Evolutionary conservation across 2,888 invertebrate species (phyloP), one percentile per base, ranked within the genome.

Genomic region (Zonitis immaculata): DNA sequence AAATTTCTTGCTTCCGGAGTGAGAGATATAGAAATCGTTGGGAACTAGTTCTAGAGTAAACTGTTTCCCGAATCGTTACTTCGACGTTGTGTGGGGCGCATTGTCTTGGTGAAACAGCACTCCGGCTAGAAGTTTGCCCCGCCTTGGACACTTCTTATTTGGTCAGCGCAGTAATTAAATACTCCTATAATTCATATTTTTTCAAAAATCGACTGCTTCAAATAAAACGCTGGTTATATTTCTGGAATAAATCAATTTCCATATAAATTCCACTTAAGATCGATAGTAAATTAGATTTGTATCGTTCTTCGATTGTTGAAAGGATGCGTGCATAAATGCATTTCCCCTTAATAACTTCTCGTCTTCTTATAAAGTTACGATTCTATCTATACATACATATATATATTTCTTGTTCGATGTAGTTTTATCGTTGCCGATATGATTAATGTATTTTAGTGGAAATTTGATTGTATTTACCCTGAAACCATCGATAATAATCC

Each of bases 381-480:
- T 39, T 3, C 27, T 2, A n/a, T 3, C 28, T 11, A n/a, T 28
- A 28, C 9, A 1, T 11, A 6, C 8, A 18, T 39, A 18, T 4
- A n/a, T n/a, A n/a, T n/a, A n/a, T n/a, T n/a, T n/a, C n/a, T n/a
- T n/a, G n/a, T n/a, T n/a, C n/a, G n/a, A n/a, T n/a, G n/a, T n/a
- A 9, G 3, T 11, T 26, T 2, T 20, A n/a, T 39, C 39, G 1
- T 39, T n/a, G 28, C 11, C 28, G 11, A 11, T 20, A 39, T 39
- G 39, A 39, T 39, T 39, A 39, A 39, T 39, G 39, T 18, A 39
- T 18, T 39, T 39, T 11, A 18, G 3, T 39, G 1, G 39, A 39
- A 39, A 39, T 39, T 39, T 20, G 39, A 39, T 39, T 39, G 39
- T 39, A 39, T 39, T 39, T 39, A 39, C 39, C 20, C 39, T 39